A percentile compares a stretch with the other conserved stretches of the same genome.
Evolutionary conservation across 2,888 invertebrate genomes (phyloP).

Genomic region (Thecophora atra): DNA sequence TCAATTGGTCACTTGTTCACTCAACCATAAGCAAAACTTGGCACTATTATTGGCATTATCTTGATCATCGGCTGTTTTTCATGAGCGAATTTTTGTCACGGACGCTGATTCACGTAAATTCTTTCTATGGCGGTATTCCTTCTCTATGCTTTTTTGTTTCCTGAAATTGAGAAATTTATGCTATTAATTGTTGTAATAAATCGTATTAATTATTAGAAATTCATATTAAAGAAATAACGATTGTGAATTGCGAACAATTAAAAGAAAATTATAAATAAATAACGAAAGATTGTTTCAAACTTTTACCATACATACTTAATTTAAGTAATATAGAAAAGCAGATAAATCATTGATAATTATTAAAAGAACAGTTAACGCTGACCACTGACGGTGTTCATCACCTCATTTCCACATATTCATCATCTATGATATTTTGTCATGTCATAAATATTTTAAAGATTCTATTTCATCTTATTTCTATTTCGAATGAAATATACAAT

Average conservation of each 20-base stretch:
- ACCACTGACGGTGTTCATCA: constrained; percentile 4
- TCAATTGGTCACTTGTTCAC: constrained; percentile 1
- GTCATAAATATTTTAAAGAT: constrained; percentile 12
- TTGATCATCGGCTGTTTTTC: constrained; percentile 40
- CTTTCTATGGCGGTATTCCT: constrained; percentile 21
- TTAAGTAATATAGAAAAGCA: background rate
- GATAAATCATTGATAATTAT: background rate
- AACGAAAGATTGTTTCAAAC: constrained; percentile 43
- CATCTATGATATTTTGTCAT: constrained; percentile 16
- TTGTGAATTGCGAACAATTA: too few species aligned
- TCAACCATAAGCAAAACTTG: constrained; percentile 22
- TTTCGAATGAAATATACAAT: background rate
- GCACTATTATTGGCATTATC: constrained; percentile 44
- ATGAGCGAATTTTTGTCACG: constrained; percentile 35
- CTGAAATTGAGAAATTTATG: too few species aligned
- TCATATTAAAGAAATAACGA: too few species aligned
- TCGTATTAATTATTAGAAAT: too few species aligned
- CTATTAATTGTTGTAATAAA: too few species aligned
- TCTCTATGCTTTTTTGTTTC: too few species aligned
- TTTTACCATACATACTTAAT: constrained; percentile 41
- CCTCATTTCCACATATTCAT: background rate
- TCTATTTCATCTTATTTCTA: constrained; percentile 21
- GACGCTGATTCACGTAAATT: constrained; percentile 34
- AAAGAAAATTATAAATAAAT: constrained; percentile 1
- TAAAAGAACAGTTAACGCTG: constrained; percentile 6